Conservation (phyloP, 1,140 invertebrate genomes). For the Drosophila parabipectinata region DNA sequence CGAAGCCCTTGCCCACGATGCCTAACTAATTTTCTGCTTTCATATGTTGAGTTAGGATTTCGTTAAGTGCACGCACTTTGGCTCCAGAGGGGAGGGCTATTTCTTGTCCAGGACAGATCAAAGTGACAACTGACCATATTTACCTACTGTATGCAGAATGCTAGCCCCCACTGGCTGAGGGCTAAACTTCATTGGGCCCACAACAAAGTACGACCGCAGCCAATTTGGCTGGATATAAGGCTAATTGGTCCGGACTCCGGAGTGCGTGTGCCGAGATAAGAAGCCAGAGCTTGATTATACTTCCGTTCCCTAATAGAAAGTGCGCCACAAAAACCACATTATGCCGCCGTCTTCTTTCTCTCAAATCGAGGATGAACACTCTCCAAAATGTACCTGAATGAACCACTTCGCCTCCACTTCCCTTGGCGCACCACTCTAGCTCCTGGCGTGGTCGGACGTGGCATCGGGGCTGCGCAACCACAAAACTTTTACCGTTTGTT, state of each 20-base stretch:
- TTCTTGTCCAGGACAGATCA: slow-evolving; percentile 43
- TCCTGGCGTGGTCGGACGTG: slow-evolving; percentile 19
- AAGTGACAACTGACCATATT: slow-evolving; percentile 74
- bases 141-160: slow-evolving; percentile 41
- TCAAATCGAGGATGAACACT: slow-evolving; percentile 37
- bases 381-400: slow-evolving; percentile 13
- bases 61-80: slow-evolving; percentile 2
- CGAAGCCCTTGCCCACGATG: no score
- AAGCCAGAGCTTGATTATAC: slow-evolving; percentile 47
- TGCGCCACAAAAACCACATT: slow-evolving; percentile 76
- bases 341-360: slow-evolving; percentile 68
- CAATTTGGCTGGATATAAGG: slow-evolving; percentile 68
- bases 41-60: not conserved
- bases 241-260: slow-evolving; percentile 68
- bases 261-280: slow-evolving; percentile 13
- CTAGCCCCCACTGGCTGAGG: slow-evolving; percentile 11
- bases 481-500: slow-evolving; percentile 78
- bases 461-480: slow-evolving; percentile 61
- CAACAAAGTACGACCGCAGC: slow-evolving; percentile 71
- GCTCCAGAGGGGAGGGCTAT: not conserved
- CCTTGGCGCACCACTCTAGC: slow-evolving; percentile 23
- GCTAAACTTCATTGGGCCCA: slow-evolving; percentile 47
- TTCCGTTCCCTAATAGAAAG: slow-evolving; percentile 66
- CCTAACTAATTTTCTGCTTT: no score
- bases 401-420: slow-evolving; percentile 3